A percentile compares a stretch with the other conserved stretches of the same genome.
Conservation (phyloP, 2,797 vertebrate species). For the Yasuhikotakia modesta region DNA sequence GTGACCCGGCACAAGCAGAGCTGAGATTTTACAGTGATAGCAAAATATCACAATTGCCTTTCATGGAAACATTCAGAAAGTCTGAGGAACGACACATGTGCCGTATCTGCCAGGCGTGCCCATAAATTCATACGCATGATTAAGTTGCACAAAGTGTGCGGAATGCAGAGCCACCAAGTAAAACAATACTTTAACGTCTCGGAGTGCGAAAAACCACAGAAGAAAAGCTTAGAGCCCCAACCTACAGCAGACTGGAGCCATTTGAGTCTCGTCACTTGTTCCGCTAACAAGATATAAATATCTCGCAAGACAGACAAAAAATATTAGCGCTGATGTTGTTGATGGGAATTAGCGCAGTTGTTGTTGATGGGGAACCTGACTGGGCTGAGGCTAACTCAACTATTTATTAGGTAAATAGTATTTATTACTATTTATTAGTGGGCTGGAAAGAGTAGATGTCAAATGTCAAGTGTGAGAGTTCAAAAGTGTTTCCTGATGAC, state of each 20-base stretch:
- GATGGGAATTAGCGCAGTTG: conserved; percentile 54
- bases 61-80: conserved; percentile 27
- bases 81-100: conserved; percentile 19
- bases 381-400: neutral
- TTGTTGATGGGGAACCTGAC: neutral
- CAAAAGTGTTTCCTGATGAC: neutral
- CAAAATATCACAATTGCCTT: conserved; percentile 45
- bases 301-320: conserved; percentile 55
- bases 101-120: conserved; percentile 1
- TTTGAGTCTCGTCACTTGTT: conserved; percentile 54
- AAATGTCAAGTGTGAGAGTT: conserved; percentile 9
- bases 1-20: conserved; percentile 55
- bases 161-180: conserved; percentile 41
- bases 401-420: too few relatives aligned
- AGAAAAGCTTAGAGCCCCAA: conserved; percentile 15
- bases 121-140: conserved; percentile 34
- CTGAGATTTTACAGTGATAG: conserved; percentile 26
- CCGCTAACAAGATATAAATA: conserved; percentile 60
- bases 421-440: conserved; percentile 11
- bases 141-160: conserved; percentile 39
- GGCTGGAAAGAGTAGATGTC: neutral
- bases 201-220: conserved; percentile 24
- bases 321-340: conserved; percentile 54
- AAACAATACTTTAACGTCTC: conserved; percentile 43
- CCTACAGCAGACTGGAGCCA: conserved; percentile 41